Conservation (phyloP, 2,888 invertebrate genomes). For the Griposia aprilina region DNA sequence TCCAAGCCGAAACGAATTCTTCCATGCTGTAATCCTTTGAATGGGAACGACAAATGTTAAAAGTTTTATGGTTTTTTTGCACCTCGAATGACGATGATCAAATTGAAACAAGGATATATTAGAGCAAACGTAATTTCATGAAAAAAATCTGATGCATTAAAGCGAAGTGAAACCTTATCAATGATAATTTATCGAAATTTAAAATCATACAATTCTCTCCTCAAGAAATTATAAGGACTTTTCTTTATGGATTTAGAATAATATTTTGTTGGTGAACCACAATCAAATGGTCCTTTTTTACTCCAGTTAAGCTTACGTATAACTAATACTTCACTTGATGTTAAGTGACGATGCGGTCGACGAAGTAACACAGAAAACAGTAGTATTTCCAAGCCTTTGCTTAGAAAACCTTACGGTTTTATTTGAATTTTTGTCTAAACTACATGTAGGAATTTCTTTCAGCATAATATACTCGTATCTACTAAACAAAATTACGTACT, state of each 20-base stretch:
- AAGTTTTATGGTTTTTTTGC: too few species aligned
- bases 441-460: background rate
- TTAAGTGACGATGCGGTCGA: background rate
- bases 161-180: background rate
- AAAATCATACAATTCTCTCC: background rate
- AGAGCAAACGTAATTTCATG: too few species aligned
- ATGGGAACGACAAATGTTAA: background rate
- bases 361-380: background rate
- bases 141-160: too few species aligned
- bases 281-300: background rate
- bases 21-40: background rate
- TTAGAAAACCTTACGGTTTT: background rate
- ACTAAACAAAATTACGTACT: background rate
- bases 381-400: background rate
- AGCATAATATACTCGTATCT: too few species aligned
- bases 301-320: slow-evolving; percentile 3
- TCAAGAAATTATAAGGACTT: background rate
- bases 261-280: background rate
- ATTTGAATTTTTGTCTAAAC: background rate
- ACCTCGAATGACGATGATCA: too few species aligned
- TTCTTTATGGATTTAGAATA: background rate
- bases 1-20: background rate
- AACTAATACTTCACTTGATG: background rate
- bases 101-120: too few species aligned
- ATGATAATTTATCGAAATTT: background rate